Base-by-base conservation (phyloP, 2,113 vertebrate genomes). In the Equus przewalskii region DNA sequence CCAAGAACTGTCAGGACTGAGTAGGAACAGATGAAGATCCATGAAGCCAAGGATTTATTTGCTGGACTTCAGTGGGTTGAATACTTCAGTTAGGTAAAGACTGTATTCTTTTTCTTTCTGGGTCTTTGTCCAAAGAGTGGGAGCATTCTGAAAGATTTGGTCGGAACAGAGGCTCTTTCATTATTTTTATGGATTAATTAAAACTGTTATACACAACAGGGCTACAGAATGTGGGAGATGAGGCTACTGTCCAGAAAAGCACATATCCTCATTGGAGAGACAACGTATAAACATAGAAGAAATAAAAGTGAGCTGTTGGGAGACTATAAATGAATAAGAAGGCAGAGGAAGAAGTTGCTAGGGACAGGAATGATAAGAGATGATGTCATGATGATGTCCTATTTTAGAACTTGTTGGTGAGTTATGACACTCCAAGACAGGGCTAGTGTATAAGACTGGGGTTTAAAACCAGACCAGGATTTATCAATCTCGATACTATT, bases 171-270 rank as follows among this genome's bases (percentile, higher is more conserved):
- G 22, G 36, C 28, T 91, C 30, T 95, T 81, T 93, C 49, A 83
- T 91, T 93, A 83, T 60, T 94, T 80, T 54, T 93, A 92, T 88
- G 49, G 46, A 94, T 72, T 92, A 92, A 84, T 83, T 88, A 79
- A 94, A 76, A 92, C n/a, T 75, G 28, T 79, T 89, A 94, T 4
- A 83, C 1, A 64, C 51, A 84, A 94, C 60, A 80, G 79, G 36
- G 22, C n/a, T 93, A 90, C 0, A 87, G 65, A 87, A 75, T 93
- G 21, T 86, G 46, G 64, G 67, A 81, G 30, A 65, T 81, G 56
- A 41, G 49, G 51, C 36, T 78, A 60, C n/a, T 92, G 75, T 79
- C 64, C 24, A 49, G 33, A 60, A 86, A 19, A 87, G 36, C 26
- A 82, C 7, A 92, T n/a, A 78, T 46, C 64, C 83, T 90, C 21